A percentile compares a stretch with the other conserved stretches of the same genome.
Evolutionary conservation across 2,888 invertebrate species (phyloP).

Genomic region (Drosophila tanythrix): DNA sequence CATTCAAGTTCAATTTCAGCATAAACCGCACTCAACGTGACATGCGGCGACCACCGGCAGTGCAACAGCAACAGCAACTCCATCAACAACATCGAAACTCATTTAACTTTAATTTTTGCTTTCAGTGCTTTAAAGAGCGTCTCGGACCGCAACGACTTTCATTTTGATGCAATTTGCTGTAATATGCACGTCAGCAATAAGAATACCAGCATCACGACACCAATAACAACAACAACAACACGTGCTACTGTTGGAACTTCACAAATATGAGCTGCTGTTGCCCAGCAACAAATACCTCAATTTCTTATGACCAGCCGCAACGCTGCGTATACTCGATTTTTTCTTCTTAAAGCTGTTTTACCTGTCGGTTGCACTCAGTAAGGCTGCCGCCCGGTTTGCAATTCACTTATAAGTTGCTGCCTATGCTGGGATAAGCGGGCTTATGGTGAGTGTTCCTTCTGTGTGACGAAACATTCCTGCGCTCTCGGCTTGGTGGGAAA

Average conservation of each 20-base stretch:
- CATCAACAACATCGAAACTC: conserved; percentile 35
- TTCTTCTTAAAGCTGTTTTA: conserved; percentile 23
- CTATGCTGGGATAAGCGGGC: conserved; percentile 32
- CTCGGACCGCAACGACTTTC: conserved; percentile 40
- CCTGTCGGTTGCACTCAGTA: conserved; percentile 7
- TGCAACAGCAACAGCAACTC: conserved; percentile 38
- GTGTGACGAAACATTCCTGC: conserved; percentile 56
- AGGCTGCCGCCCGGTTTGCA: conserved; percentile 23
- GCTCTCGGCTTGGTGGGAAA: conserved; percentile 39
- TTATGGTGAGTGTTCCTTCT: neutral
- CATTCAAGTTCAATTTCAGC: conserved; percentile 77
- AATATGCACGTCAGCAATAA: conserved; percentile 34
- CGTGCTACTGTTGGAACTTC: conserved; percentile 52
- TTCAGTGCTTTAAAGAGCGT: conserved; percentile 63
- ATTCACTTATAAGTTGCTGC: conserved; percentile 47
- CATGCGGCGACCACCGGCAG: conserved; percentile 73
- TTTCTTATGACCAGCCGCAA: conserved; percentile 37
- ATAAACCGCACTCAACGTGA: conserved; percentile 72
- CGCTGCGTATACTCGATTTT: conserved; percentile 73
- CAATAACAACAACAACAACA: conserved; percentile 12
- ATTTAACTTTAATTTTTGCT: conserved; percentile 78
- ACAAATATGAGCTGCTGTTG: conserved; percentile 46
- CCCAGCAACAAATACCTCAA: conserved; percentile 47
- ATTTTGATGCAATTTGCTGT: conserved; percentile 57
- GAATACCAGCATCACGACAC: conserved; percentile 22